Evolutionary conservation across 2,888 invertebrate genomes (phyloP).

Genomic region (Phyllotreta cruciferae): DNA sequence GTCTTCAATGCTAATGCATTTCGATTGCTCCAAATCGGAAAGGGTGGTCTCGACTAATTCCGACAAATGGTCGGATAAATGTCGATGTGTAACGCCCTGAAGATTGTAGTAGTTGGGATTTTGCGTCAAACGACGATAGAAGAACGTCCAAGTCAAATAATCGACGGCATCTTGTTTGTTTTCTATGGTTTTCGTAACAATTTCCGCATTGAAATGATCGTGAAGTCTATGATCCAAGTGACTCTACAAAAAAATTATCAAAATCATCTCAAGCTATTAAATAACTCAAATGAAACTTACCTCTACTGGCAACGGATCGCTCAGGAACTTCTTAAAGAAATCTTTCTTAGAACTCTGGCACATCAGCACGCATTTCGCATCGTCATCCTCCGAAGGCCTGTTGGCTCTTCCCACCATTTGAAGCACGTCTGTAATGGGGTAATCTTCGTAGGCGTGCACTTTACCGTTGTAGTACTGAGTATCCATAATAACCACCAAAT

Average conservation of each 20-base stretch:
- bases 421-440: constrained; percentile 94
- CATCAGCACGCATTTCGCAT: constrained; percentile 94
- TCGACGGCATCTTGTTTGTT: constrained; percentile 99
- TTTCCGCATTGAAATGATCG: constrained; percentile 99
- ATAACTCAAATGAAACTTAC: constrained; percentile 54
- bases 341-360: constrained; percentile 98
- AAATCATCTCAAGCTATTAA: not conserved
- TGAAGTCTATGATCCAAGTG: constrained; percentile 97
- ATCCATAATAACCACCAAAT: constrained; percentile 97
- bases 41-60: constrained; percentile 97
- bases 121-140: constrained; percentile 95
- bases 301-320: constrained; percentile 96
- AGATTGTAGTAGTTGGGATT: constrained; percentile 99
- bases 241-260: constrained; percentile 67
- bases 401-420: constrained; percentile 99
- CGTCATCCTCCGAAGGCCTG: constrained; percentile 88
- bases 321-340: constrained; percentile 97
- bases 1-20: constrained; percentile 97
- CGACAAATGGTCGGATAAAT: constrained; percentile 97
- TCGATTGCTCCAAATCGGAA: constrained; percentile 92
- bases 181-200: constrained; percentile 99
- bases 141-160: constrained; percentile 98
- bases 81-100: constrained; percentile 95
- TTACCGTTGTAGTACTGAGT: constrained; percentile 92
- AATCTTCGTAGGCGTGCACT: constrained; percentile 91